phyloP scores from a whole-genome alignment of 2,113 vertebrate species.

The Isichthys henryi region DNA sequence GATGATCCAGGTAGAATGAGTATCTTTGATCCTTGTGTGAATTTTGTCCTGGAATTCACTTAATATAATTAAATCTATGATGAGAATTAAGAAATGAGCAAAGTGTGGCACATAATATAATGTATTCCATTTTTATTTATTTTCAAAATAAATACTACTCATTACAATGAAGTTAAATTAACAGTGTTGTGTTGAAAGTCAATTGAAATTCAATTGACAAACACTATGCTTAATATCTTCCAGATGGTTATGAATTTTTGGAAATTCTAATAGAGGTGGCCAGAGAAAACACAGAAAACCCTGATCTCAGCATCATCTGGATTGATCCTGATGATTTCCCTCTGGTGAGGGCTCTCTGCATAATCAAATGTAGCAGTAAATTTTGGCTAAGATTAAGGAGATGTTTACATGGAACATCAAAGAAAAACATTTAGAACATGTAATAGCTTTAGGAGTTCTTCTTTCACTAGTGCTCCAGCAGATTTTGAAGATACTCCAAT shows the following conservation, averaged over 20 bases:
- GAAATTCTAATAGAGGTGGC: conserved; percentile 85
- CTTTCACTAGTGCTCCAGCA: neutral
- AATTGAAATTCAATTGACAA: neutral
- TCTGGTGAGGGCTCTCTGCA: conserved; percentile 59
- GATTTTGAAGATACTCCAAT: neutral
- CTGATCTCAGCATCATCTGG: conserved; percentile 90
- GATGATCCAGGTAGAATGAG: conserved; percentile 70
- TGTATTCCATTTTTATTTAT: neutral
- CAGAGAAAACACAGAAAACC: conserved; percentile 80
- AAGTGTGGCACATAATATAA: neutral
- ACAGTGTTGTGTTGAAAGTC: neutral
- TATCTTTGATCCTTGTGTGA: neutral
- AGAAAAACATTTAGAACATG: neutral
- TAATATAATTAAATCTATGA: neutral
- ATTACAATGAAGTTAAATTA: neutral
- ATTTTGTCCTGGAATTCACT: neutral
- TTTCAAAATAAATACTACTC: neutral
- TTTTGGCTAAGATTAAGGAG: neutral
- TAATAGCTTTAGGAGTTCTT: neutral
- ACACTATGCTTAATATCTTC: conserved; percentile 9
- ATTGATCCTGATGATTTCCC: conserved; percentile 88
- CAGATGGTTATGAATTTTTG: conserved; percentile 85
- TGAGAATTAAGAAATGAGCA: neutral
- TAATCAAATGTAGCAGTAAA: neutral
- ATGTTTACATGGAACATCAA: neutral